Evolutionary conservation across 2,888 invertebrate genomes (phyloP), one percentile per base, ranked within the genome.

Genomic region (Harpalus rufipes): DNA sequence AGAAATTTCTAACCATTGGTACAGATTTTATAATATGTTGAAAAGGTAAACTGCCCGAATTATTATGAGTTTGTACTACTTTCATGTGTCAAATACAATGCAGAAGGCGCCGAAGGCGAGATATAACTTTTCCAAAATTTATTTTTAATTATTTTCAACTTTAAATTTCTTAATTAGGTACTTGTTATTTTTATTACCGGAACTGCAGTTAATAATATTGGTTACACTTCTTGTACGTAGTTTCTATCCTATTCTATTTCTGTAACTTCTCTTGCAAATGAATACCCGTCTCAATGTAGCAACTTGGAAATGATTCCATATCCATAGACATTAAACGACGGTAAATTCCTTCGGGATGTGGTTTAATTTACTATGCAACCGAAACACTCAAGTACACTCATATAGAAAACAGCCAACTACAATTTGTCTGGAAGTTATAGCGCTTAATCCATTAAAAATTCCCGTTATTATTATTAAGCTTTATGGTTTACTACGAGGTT

Each of bases 251-350:
- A 61, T 61, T 63, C 12, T 63, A 25, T 63, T 63, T 63, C 25
- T 59, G 59, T 16, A 12, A 56, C 56, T 7, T 14, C 59, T 16
- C 1, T 63, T 63, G 18, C n/a, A 32, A 65, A 65, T 32, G 25
- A 65, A 25, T 25, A 39, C 39, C 39, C 63, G 8, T 32, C 39
- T 32, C 68, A 14, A n/a, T 68, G 68, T 39, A 32, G 14, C 39
- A 32, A n/a, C 32, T 25, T 39, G 39, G 39, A 68, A 68, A 68
- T 68, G 32, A 68, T 41, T 68, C 68, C 68, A 68, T 68, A 68
- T 68, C 68, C 39, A 68, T 68, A 68, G 63, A 25, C 68, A 68
- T 39, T 68, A 68, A 68, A 68, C 68, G 68, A 68, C 68, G 68
- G 68, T 68, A 68, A 32, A 68, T 39, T 68, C 68, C 68, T 68